A percentile compares a stretch with the other conserved stretches of the same genome.
phyloP scores from a whole-genome alignment of 2,797 vertebrate genomes.

The Rhinophrynus dorsalis region DNA sequence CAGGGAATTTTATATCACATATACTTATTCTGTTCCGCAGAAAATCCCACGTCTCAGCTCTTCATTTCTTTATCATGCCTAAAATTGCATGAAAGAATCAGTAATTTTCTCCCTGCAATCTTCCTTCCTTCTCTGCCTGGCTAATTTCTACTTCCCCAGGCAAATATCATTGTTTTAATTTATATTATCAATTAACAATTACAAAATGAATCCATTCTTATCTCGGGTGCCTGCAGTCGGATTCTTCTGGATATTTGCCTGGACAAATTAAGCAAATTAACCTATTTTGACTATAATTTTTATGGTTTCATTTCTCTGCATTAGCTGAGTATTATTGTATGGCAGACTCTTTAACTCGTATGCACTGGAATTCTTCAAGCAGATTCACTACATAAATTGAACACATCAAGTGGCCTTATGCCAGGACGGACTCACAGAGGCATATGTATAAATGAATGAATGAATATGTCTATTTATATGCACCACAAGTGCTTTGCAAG shows the following conservation, averaged over 20 bases:
- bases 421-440: too few relatives aligned
- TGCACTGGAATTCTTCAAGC: not conserved
- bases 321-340: conserved; percentile 12
- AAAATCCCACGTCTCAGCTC: too few relatives aligned
- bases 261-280: conserved; percentile 47
- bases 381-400: too few relatives aligned
- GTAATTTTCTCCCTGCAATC: conserved; percentile 17
- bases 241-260: conserved; percentile 46
- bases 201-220: conserved; percentile 45
- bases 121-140: conserved; percentile 15
- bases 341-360: conserved; percentile 1
- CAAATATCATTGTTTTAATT: conserved; percentile 45
- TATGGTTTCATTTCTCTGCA: conserved; percentile 33
- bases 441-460: too few relatives aligned
- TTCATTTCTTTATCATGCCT: not conserved
- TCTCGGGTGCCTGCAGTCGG: conserved; percentile 35
- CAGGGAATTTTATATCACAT: too few relatives aligned
- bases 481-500: too few relatives aligned
- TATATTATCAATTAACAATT: conserved; percentile 49
- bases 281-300: conserved; percentile 42
- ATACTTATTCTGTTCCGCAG: too few relatives aligned
- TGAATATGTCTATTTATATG: too few relatives aligned
- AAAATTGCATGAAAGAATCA: conserved; percentile 1
- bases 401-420: too few relatives aligned
- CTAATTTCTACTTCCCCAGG: conserved; percentile 37